These are phyloP conservation scores for Gerris buenoi DNA, from an alignment of 1,140 invertebrate genomes.

Conservation along the genomic window DNA sequence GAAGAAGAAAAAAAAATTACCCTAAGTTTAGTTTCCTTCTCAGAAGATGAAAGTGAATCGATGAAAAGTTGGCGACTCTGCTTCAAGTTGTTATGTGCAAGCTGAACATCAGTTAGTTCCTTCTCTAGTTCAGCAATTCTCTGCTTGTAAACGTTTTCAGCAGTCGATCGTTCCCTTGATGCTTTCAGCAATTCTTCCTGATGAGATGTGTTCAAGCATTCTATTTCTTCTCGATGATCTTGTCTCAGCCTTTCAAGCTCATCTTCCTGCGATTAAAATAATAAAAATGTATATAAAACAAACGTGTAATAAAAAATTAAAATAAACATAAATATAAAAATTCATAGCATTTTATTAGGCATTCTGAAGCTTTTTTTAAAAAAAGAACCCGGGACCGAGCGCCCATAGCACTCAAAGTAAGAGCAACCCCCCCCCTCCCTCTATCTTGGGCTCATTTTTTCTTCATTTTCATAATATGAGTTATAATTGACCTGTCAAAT, in stretches of 20 bases:
- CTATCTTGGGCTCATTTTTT: too few species aligned
- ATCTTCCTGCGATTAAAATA: slow-evolving; percentile 4
- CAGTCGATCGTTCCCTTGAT: neutral
- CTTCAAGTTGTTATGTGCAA: slow-evolving; percentile 25
- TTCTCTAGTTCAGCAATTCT: slow-evolving; percentile 24
- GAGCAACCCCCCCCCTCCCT: too few species aligned
- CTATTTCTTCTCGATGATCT: slow-evolving; percentile 9
- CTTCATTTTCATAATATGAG: too few species aligned
- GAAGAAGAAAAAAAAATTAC: slow-evolving; percentile 19
- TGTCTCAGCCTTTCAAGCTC: slow-evolving; percentile 14
- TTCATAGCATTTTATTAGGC: too few species aligned
- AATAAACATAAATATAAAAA: too few species aligned
- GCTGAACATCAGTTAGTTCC: slow-evolving; percentile 23
- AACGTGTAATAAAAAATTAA: too few species aligned
- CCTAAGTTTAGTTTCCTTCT: slow-evolving; percentile 27
- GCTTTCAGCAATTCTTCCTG: slow-evolving; percentile 11
- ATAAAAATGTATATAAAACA: neutral
- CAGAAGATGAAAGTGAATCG: slow-evolving; percentile 20
- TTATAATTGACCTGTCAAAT: too few species aligned
- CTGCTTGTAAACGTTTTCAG: slow-evolving; percentile 10
- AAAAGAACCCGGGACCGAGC: too few species aligned
- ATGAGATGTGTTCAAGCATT: slow-evolving; percentile 2
- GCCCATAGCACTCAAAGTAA: too few species aligned
- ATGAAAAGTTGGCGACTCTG: slow-evolving; percentile 23
- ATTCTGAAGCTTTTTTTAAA: too few species aligned